Percentiles rank a stretch among this genome's conserved stretches.
phyloP scores from a whole-genome alignment of 1,140 invertebrate species.

The Saccostrea echinata region DNA sequence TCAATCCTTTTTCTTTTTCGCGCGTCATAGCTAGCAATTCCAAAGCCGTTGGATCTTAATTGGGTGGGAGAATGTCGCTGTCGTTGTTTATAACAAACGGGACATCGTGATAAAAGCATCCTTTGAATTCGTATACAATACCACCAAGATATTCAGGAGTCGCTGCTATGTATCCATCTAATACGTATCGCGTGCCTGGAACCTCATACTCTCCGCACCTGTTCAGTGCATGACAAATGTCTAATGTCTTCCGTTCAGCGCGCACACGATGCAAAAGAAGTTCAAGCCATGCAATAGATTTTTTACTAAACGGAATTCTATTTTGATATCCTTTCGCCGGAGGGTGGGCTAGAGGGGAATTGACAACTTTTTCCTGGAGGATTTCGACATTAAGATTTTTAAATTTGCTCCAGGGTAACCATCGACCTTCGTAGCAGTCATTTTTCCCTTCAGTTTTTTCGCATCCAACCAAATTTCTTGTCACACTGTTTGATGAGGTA shows the following conservation, averaged over 20 bases:
- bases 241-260: background rate
- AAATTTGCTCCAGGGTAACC: background rate
- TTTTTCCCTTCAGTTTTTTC: background rate
- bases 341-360: conserved; percentile 26
- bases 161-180: conserved; percentile 52
- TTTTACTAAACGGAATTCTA: conserved; percentile 39
- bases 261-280: conserved; percentile 36
- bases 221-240: conserved; percentile 53
- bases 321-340: conserved; percentile 44
- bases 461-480: conserved; percentile 29
- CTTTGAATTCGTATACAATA: conserved; percentile 63
- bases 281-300: conserved; percentile 48
- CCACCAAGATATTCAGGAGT: conserved; percentile 36
- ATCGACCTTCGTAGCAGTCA: background rate
- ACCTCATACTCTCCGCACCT: conserved; percentile 46
- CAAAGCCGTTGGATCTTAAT: conserved; percentile 47
- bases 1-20: conserved; percentile 47
- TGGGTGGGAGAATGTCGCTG: background rate
- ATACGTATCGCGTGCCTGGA: conserved; percentile 43
- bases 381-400: background rate
- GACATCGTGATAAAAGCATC: conserved; percentile 67
- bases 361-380: conserved; percentile 35
- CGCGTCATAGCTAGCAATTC: conserved; percentile 53
- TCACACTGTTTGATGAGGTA: background rate
- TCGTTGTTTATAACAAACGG: conserved; percentile 54